These are phyloP conservation scores for Amphiprion percula DNA, from an alignment of 2,113 vertebrate genomes.

Conservation along the genomic window DNA sequence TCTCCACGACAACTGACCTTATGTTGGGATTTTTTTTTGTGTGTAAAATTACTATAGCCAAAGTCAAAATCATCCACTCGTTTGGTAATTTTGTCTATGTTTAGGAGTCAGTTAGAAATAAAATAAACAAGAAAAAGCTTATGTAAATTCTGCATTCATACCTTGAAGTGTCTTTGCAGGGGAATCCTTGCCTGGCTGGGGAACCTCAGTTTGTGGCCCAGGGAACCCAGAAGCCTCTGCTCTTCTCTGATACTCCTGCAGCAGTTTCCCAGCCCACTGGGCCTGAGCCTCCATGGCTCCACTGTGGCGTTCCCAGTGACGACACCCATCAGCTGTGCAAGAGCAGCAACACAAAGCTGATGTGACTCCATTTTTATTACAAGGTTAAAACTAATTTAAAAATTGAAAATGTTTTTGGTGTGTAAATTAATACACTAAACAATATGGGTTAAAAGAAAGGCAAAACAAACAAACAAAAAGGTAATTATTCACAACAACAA, in stretches of 20 bases:
- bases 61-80: too few relatives aligned
- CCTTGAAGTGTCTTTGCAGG: constrained; percentile 78
- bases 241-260: constrained; percentile 90
- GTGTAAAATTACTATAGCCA: too few relatives aligned
- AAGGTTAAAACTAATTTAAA: not conserved
- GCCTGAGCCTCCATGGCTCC: constrained; percentile 93
- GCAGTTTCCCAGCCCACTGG: constrained; percentile 91
- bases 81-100: too few relatives aligned
- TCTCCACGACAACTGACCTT: not conserved
- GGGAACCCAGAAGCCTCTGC: constrained; percentile 82
- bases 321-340: constrained; percentile 81
- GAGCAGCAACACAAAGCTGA: constrained; percentile 6
- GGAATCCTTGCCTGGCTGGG: constrained; percentile 68
- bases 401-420: not conserved
- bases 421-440: not conserved
- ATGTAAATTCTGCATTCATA: constrained; percentile 25
- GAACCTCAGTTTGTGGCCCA: constrained; percentile 60
- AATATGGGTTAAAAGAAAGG: not conserved
- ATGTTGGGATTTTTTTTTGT: too few relatives aligned
- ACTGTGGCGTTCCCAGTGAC: constrained; percentile 94
- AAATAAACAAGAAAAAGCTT: not conserved
- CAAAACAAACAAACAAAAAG: not conserved
- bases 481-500: too few relatives aligned
- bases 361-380: not conserved
- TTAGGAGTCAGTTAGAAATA: too few relatives aligned